Evolutionary conservation across 2,113 vertebrate genomes (phyloP).

Genomic region (Myrmecobius fasciatus): DNA sequence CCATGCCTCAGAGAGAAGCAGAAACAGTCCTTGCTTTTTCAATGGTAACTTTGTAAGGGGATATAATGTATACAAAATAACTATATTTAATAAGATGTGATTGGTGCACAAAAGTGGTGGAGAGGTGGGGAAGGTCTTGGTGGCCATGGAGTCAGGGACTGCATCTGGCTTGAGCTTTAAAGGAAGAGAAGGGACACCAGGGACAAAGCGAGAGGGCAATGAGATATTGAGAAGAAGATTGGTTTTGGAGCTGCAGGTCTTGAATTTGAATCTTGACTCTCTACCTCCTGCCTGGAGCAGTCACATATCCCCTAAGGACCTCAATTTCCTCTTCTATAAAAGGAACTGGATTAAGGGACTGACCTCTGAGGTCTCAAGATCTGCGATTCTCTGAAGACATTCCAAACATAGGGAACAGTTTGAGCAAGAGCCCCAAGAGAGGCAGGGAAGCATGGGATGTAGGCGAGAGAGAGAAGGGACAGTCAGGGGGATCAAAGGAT

Average conservation of each 20-base stretch:
- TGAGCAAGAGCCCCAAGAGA: conserved; percentile 22
- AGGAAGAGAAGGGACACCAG: no score
- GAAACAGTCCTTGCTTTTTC: not conserved
- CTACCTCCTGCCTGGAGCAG: not conserved
- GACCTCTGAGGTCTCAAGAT: not conserved
- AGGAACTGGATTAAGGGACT: accelerated
- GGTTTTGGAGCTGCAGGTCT: not conserved
- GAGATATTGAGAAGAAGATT: not conserved
- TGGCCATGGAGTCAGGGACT: not conserved
- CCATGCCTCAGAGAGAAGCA: not conserved
- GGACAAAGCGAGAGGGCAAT: not conserved
- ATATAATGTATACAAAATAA: not conserved
- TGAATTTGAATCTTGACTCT: not conserved
- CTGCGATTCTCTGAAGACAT: not conserved
- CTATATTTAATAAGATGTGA: not conserved
- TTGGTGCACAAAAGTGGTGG: not conserved
- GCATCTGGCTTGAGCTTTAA: not conserved
- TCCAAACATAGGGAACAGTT: conserved; percentile 20
- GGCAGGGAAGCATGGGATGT: not conserved
- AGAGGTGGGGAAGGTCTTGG: not conserved
- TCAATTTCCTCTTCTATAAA: not conserved
- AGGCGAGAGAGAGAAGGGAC: not conserved
- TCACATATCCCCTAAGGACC: no score
- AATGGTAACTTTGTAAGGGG: not conserved
- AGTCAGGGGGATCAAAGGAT: not conserved